Conservation (phyloP, 35 echinoderm and acorn worm genomes). For the Hemicentrotus pulcherrimus region DNA sequence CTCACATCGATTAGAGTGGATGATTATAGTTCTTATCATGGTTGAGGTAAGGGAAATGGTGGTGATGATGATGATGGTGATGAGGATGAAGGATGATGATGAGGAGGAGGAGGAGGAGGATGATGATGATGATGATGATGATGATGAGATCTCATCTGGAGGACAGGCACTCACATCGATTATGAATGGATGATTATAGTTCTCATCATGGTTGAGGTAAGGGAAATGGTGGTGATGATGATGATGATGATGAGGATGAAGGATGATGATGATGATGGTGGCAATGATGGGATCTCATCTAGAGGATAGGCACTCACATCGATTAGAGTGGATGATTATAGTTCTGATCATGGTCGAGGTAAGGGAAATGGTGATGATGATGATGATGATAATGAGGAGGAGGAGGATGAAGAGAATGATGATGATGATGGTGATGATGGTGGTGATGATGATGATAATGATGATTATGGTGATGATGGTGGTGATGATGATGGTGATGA, state of each 20-base stretch:
- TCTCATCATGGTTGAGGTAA: conserved; percentile 88
- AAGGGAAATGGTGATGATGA: background rate
- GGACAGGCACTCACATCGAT: conserved; percentile 73
- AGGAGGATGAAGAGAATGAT: background rate
- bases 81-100: background rate
- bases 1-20: conserved; percentile 77
- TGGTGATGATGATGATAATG: background rate
- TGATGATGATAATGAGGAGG: background rate
- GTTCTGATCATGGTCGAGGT: conserved; percentile 86
- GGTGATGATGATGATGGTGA: background rate
- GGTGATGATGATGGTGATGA: too few relatives aligned
- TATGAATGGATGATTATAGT: conserved; percentile 92
- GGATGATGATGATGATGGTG: background rate
- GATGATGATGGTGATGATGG: background rate
- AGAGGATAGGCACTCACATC: conserved; percentile 74
- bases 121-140: background rate
- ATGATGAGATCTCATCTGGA: conserved; percentile 77
- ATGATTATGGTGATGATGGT: too few relatives aligned
- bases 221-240: background rate
- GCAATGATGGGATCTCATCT: conserved; percentile 71
- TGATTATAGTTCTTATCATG: conserved; percentile 87
- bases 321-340: conserved; percentile 92
- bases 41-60: conserved; percentile 70
- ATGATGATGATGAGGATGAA: background rate
- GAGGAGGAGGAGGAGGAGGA: background rate